Percentiles rank a stretch among this genome's conserved stretches.
These are phyloP conservation scores for Anabacerthia variegaticeps DNA, from an alignment of 2,797 vertebrate species.

Conservation along the genomic window DNA sequence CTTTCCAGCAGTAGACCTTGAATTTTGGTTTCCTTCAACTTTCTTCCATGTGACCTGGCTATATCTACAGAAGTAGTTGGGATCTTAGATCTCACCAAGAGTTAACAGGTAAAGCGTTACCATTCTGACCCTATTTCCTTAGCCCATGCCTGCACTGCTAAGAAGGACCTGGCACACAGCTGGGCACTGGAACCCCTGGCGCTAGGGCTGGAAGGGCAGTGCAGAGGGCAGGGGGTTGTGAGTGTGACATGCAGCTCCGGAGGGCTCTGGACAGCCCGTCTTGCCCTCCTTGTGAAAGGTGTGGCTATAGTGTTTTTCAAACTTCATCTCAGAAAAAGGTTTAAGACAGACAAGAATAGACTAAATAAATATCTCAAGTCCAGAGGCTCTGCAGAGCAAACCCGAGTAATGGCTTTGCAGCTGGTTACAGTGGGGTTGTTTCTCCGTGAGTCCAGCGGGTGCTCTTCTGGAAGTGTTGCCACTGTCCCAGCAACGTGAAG, in stretches of 20 bases:
- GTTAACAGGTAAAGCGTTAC: background rate
- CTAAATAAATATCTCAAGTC: background rate
- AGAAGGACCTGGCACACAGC: rapidly evolving
- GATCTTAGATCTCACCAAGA: background rate
- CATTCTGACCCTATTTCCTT: background rate
- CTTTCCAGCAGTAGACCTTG: background rate
- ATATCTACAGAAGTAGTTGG: background rate
- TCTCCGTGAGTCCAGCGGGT: background rate
- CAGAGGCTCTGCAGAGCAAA: rapidly evolving
- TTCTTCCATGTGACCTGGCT: background rate
- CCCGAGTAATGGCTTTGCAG: background rate
- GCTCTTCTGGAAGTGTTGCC: rapidly evolving
- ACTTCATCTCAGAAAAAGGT: background rate
- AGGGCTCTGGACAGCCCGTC: background rate
- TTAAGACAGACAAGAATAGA: background rate
- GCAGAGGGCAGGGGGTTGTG: no score
- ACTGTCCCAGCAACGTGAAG: rapidly evolving
- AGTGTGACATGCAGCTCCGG: rapidly evolving
- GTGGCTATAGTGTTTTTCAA: rapidly evolving
- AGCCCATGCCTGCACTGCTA: background rate
- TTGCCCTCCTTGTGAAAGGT: no score
- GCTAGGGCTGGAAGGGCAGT: rapidly evolving
- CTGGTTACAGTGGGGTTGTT: background rate
- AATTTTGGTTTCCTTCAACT: background rate
- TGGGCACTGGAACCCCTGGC: rapidly evolving